phyloP scores from a whole-genome alignment of 1,140 invertebrate species.

The Platorchestia sp. region DNA sequence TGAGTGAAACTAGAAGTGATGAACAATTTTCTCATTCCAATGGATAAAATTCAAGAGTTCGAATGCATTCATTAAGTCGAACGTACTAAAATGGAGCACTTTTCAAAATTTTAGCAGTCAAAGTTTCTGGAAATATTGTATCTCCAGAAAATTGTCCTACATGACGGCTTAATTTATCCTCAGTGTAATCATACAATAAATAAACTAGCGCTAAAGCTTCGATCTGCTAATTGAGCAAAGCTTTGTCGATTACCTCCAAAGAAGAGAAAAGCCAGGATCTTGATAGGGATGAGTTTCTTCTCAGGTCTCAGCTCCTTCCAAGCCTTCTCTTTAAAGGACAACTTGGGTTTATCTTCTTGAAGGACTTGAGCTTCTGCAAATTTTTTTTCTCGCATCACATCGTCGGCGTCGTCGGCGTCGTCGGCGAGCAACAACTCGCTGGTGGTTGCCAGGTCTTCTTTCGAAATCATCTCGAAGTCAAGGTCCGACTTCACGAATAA shows the following conservation, averaged over 20 bases:
- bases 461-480: neutral
- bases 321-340: slow-evolving; percentile 12
- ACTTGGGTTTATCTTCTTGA: neutral
- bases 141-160: neutral
- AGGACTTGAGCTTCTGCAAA: neutral
- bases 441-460: neutral
- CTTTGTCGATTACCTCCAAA: slow-evolving; percentile 77
- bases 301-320: slow-evolving; percentile 64
- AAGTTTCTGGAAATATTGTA: neutral
- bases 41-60: too few relatives aligned
- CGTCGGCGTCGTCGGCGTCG: neutral
- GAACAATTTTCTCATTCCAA: too few relatives aligned
- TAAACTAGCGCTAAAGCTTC: too few relatives aligned
- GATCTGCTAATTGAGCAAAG: neutral
- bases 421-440: neutral
- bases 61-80: neutral
- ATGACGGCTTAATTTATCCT: neutral
- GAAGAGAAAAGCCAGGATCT: slow-evolving; percentile 84
- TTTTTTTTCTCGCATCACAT: neutral
- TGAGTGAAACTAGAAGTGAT: neutral
- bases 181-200: too few relatives aligned
- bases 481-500: neutral
- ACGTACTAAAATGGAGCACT: neutral
- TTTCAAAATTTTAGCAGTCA: neutral
- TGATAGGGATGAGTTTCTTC: slow-evolving; percentile 73